Conservation (phyloP, 2,113 vertebrate species). For the Sarotherodon lohbergeri region DNA sequence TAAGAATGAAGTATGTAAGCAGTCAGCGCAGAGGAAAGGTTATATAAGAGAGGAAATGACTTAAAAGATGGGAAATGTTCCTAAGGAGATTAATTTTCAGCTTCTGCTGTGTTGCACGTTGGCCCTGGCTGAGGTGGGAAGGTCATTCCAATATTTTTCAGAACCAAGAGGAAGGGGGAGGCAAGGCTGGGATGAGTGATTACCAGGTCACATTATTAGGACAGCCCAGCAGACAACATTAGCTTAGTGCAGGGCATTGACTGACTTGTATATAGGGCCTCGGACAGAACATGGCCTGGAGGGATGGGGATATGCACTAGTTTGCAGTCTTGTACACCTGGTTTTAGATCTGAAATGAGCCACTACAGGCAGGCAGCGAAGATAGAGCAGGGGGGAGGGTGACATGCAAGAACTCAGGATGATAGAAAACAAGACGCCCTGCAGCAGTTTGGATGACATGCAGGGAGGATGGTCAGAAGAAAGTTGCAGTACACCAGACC, state of each 20-base stretch:
- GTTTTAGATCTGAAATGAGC: conserved; percentile 30
- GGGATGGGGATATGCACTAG: conserved; percentile 6
- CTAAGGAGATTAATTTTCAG: conserved; percentile 33
- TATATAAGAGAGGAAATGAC: neutral
- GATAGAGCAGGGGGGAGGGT: neutral
- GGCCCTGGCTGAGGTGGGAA: conserved; percentile 12
- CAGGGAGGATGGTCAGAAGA: neutral
- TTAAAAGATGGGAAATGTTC: conserved; percentile 33
- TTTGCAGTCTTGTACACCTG: conserved; percentile 21
- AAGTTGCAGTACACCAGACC: neutral
- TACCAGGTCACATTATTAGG: conserved; percentile 38
- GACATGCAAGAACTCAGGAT: conserved; percentile 2
- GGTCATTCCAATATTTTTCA: conserved; percentile 51
- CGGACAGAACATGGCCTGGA: neutral
- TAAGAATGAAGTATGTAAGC: neutral
- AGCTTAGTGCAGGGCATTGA: conserved; percentile 22
- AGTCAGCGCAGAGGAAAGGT: neutral
- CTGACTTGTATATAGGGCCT: neutral
- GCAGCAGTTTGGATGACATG: neutral
- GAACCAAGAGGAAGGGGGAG: conserved; percentile 13
- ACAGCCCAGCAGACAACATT: conserved; percentile 27
- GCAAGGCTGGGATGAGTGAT: conserved; percentile 39
- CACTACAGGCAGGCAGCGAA: conserved; percentile 12
- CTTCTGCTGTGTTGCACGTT: conserved; percentile 12
- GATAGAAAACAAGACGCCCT: conserved; percentile 13